These are phyloP conservation scores for Leucoma salicis DNA, from an alignment of 2,888 invertebrate genomes.

Conservation along the genomic window DNA sequence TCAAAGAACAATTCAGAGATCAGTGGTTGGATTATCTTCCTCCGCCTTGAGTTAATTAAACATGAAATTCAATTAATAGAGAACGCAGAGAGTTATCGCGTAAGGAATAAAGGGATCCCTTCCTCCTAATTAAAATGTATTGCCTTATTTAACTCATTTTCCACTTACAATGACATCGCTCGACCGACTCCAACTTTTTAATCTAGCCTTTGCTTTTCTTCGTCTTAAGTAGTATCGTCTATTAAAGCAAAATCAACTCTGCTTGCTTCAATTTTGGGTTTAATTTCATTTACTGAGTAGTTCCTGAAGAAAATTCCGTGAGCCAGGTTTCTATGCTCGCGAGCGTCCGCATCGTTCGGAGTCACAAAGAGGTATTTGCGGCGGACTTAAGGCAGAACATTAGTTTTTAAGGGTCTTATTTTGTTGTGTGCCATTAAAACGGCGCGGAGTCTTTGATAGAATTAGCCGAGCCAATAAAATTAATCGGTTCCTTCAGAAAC, in stretches of 20 bases:
- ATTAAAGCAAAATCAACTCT: slow-evolving; percentile 30
- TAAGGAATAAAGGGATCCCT: slow-evolving; percentile 78
- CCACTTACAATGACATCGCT: slow-evolving; percentile 80
- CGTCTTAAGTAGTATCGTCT: slow-evolving; percentile 48
- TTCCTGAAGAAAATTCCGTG: slow-evolving; percentile 52
- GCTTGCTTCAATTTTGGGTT: slow-evolving; percentile 14
- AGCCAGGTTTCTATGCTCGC: slow-evolving; percentile 59
- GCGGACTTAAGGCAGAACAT: slow-evolving; percentile 77
- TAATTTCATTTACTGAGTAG: slow-evolving; percentile 18
- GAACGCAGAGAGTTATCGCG: slow-evolving; percentile 75
- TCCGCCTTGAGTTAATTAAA: slow-evolving; percentile 76
- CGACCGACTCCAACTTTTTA: slow-evolving; percentile 80
- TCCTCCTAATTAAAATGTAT: slow-evolving; percentile 82
- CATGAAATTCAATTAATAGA: slow-evolving; percentile 82
- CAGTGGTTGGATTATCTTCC: slow-evolving; percentile 66
- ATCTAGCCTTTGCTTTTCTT: slow-evolving; percentile 68
- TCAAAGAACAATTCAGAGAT: slow-evolving; percentile 55
- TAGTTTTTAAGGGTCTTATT: slow-evolving; percentile 81
- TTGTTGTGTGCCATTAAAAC: slow-evolving; percentile 76
- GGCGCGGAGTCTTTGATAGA: slow-evolving; percentile 71
- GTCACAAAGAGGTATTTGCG: slow-evolving; percentile 81
- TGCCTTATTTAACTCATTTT: slow-evolving; percentile 83
- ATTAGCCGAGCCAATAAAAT: slow-evolving; percentile 75
- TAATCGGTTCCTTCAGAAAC: slow-evolving; percentile 60
- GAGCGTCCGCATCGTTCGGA: slow-evolving; percentile 59